phyloP scores from a whole-genome alignment of 1,140 invertebrate genomes.

The Formica selysi region DNA sequence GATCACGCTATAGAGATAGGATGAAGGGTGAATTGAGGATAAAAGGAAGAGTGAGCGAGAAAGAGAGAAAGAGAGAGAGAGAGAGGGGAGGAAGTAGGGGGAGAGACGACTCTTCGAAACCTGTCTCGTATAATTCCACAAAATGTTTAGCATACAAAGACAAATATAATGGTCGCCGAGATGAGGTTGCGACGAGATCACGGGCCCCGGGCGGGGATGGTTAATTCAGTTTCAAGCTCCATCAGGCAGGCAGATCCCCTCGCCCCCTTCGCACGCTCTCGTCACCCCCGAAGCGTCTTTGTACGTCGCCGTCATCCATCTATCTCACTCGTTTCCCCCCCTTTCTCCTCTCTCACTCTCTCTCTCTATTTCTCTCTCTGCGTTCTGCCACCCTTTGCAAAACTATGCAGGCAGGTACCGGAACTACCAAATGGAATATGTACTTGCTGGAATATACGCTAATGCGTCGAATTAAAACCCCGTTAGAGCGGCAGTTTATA shows the following conservation, averaged over 20 bases:
- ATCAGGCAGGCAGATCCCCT: conserved; percentile 80
- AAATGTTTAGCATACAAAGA: conserved; percentile 85
- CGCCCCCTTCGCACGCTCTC: conserved; percentile 62
- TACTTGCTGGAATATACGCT: conserved; percentile 28
- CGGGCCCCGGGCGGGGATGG: conserved; percentile 78
- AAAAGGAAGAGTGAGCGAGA: conserved; percentile 14
- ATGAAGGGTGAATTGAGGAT: background rate
- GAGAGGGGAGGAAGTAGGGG: conserved; percentile 21
- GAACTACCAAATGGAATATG: conserved; percentile 50
- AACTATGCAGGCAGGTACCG: conserved; percentile 44
- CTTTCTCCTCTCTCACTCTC: background rate
- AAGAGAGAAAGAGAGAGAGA: conserved; percentile 7
- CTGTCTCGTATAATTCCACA: conserved; percentile 79
- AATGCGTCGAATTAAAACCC: background rate
- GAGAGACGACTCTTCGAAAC: conserved; percentile 69
- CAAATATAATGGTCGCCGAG: conserved; percentile 83
- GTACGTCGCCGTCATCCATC: conserved; percentile 63
- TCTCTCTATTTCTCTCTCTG: conserved; percentile 12
- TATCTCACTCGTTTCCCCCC: conserved; percentile 37
- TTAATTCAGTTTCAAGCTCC: conserved; percentile 84
- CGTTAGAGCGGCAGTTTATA: background rate
- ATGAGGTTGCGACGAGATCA: conserved; percentile 82
- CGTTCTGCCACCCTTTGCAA: conserved; percentile 42
- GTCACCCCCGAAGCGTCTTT: conserved; percentile 73
- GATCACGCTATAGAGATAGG: conserved; percentile 42